Evolutionary conservation across 2,888 invertebrate species (phyloP).

Genomic region (Apodemia hepburni): DNA sequence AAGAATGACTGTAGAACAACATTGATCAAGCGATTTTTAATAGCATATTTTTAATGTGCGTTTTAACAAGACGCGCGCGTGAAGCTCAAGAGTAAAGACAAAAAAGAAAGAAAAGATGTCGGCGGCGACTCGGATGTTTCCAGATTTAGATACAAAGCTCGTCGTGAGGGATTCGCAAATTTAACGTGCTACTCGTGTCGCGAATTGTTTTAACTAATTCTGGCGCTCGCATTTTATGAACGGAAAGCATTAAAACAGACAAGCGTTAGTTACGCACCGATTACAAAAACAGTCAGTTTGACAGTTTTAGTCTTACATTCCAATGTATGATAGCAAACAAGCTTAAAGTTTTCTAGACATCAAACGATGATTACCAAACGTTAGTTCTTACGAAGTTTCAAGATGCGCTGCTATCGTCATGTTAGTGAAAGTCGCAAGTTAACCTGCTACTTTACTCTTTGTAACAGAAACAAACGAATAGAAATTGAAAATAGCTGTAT

Average conservation of each 20-base stretch:
- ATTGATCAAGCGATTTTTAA: background rate
- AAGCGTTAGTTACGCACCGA: background rate
- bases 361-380: too few species aligned
- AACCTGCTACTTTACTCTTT: too few species aligned
- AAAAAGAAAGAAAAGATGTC: slow-evolving; percentile 22
- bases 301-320: background rate
- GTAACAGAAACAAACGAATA: too few species aligned
- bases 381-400: too few species aligned
- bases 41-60: background rate
- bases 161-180: slow-evolving; percentile 37
- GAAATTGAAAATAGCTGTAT: too few species aligned
- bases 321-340: background rate
- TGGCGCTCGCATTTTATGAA: slow-evolving; percentile 40
- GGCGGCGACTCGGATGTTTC: slow-evolving; percentile 60
- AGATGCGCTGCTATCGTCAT: too few species aligned
- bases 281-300: background rate
- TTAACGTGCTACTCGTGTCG: slow-evolving; percentile 43
- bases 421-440: too few species aligned
- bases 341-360: background rate
- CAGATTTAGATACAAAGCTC: slow-evolving; percentile 50
- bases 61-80: slow-evolving; percentile 14
- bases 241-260: slow-evolving; percentile 29
- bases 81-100: slow-evolving; percentile 26
- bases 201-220: slow-evolving; percentile 58
- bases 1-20: background rate